Percentiles rank a stretch among this genome's conserved stretches.
Conservation (phyloP, 1,140 invertebrate species). For the Ridgeia piscesae region DNA sequence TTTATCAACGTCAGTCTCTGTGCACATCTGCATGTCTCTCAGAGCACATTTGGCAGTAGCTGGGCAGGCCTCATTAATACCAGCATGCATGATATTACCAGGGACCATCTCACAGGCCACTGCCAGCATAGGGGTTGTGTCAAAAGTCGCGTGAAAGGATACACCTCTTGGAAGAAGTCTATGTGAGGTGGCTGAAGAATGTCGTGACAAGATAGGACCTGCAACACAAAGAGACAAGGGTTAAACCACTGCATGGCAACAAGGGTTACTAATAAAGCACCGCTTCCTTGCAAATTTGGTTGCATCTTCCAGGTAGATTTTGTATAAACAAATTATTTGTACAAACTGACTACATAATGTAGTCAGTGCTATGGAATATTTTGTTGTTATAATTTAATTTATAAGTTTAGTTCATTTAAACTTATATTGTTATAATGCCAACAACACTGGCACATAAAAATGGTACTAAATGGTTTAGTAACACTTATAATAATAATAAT, state of each 20-base stretch:
- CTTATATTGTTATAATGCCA: too few relatives aligned
- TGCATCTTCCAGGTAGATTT: too few relatives aligned
- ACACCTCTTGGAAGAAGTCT: slow-evolving; percentile 99
- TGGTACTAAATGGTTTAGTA: not conserved
- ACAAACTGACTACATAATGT: too few relatives aligned
- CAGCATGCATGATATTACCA: not conserved
- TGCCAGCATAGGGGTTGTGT: not conserved
- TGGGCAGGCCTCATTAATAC: not conserved
- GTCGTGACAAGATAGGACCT: slow-evolving; percentile 93
- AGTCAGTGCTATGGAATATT: too few relatives aligned
- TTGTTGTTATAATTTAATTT: too few relatives aligned
- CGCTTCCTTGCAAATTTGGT: too few relatives aligned
- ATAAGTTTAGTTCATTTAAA: too few relatives aligned
- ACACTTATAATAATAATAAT: not conserved
- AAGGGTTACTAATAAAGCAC: too few relatives aligned
- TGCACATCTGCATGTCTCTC: not conserved
- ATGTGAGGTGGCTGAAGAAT: slow-evolving; percentile 94
- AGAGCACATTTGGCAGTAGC: not conserved
- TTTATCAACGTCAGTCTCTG: not conserved
- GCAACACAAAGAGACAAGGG: slow-evolving; percentile 54
- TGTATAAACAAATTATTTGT: too few relatives aligned
- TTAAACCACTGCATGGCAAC: not conserved
- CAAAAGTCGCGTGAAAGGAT: slow-evolving; percentile 72
- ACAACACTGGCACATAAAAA: too few relatives aligned
- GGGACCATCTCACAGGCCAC: not conserved